phyloP scores from a whole-genome alignment of 2,888 invertebrate genomes.

The Quadroppia sp. region DNA sequence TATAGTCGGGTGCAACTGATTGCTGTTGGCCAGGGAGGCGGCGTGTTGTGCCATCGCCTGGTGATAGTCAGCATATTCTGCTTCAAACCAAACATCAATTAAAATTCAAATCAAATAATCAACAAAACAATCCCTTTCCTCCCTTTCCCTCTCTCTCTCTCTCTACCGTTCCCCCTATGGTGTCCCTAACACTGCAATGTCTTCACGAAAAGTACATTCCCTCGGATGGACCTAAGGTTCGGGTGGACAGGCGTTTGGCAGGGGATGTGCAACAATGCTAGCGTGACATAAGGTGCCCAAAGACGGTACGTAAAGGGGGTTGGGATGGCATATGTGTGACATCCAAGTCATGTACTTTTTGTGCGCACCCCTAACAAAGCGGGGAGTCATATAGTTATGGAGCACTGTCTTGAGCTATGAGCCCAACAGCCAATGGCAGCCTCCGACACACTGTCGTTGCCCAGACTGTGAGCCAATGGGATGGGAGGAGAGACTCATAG shows the following conservation, averaged over 20 bases:
- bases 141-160: background rate
- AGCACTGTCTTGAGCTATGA: background rate
- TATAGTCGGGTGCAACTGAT: conserved; percentile 47
- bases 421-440: background rate
- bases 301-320: too few relatives aligned
- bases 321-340: too few relatives aligned
- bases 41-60: conserved; percentile 48
- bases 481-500: background rate
- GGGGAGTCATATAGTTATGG: background rate
- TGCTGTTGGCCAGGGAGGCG: conserved; percentile 45
- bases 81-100: background rate
- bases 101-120: background rate
- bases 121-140: background rate
- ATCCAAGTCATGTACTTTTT: too few relatives aligned
- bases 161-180: background rate
- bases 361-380: conserved; percentile 14
- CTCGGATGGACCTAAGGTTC: too few relatives aligned
- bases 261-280: too few relatives aligned
- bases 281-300: too few relatives aligned
- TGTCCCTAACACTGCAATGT: too few relatives aligned
- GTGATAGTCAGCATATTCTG: conserved; percentile 48
- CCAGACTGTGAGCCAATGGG: background rate
- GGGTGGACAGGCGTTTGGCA: too few relatives aligned
- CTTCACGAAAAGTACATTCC: too few relatives aligned
- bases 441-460: background rate